Evolutionary conservation across 92 coral and sea anemone genomes (phyloP), one percentile per base, ranked within the genome.

Genomic region (Palythoa caribaeorum): DNA sequence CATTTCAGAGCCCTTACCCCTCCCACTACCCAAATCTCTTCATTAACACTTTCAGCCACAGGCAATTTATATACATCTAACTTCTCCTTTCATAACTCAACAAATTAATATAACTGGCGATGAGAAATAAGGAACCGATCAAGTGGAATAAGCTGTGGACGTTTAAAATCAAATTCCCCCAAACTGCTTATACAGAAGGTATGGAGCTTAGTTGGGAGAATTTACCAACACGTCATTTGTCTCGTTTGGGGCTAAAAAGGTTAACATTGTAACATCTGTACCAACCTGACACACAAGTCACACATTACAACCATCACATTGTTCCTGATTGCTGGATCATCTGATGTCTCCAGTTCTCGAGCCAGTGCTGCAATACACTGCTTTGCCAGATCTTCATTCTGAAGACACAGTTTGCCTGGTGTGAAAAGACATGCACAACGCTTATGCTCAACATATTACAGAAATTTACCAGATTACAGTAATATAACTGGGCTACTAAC

Each of bases 341-440:
- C 90, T 12, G 99, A 95, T 3, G 92, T 87, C 79, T 97, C 99
- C 21, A 97, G 91, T 74, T 95, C 99, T 28, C 95, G 92, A 0
- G 96, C 98, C 72, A 97, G 90, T 0, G 98, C 98, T 9, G 99
- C 98, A 9, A 96, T 95, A 63, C 99, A 97, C 88, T 95, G 94
- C 78, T 97, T 97, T 84, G 99, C 99, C 37, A 97, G 76, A 39
- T 80, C 83, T 60, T 97, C 99, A 86, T 97, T 95, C 89, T 97
- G 99, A 69, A 97, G 97, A 77, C 99, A 97, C 91, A 97, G 84
- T 90, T 97, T 97, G 9, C 99, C 98, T 96, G 63, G 40, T 35
- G 11, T 9, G 20, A 62, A 36, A 74, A 0, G 70, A 80, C 14
- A 50, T 44, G 28, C 40, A 15, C 28, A 62, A 3, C 13, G 7